Base-by-base conservation (phyloP, 2,797 vertebrate genomes). In the Sphenodon punctatus region DNA sequence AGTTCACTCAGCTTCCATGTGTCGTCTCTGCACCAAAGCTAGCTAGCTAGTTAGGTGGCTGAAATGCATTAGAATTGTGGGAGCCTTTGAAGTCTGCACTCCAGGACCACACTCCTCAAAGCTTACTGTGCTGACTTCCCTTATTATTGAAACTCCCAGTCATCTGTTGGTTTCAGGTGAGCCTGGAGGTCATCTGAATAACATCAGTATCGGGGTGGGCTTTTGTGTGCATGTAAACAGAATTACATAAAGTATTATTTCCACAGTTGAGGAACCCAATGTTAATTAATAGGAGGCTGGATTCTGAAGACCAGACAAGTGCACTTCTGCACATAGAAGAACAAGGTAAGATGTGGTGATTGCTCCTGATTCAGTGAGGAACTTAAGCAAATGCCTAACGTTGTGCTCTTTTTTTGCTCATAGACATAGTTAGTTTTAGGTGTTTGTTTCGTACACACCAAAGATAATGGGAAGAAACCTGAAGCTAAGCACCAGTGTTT, bases 1-100 rank as follows among this genome's bases (percentile, higher is more conserved):
- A 77, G 70, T 75, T 70, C 84, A 77, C 61, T 70, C 43, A 77
- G 43, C 46, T 75, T n/a, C 59, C 48, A 51, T 41, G 60, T 64
- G 55, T 68, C 60, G 45, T 73, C 49, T 38, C 32, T 70, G 74
- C 72, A 82, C 67, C 39, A 8, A 30, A 81, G 36, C 78, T 48
- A 80, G 68, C 45, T 9, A 45, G 19, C 13, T 49, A n/a, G n/a
- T n/a, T 25, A 49, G 48, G 51, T 72, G 78, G 14, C 58, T 80
- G 90, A 77, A 79, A 48, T 65, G 61, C 75, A 65, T 61, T 70
- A 4, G 36, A 15, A 12, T 5, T 34, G 45, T 75, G 39, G 75
- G 65, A 83, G 64, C 41, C 19, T 30, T 10, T 63, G 63, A 56
- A 51, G 38, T 34, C 59, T 32, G 38, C 6, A 30, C 43, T 70